Base-by-base conservation (phyloP, 2,888 invertebrate genomes). In the Caenorhabditis sulstoni region DNA sequence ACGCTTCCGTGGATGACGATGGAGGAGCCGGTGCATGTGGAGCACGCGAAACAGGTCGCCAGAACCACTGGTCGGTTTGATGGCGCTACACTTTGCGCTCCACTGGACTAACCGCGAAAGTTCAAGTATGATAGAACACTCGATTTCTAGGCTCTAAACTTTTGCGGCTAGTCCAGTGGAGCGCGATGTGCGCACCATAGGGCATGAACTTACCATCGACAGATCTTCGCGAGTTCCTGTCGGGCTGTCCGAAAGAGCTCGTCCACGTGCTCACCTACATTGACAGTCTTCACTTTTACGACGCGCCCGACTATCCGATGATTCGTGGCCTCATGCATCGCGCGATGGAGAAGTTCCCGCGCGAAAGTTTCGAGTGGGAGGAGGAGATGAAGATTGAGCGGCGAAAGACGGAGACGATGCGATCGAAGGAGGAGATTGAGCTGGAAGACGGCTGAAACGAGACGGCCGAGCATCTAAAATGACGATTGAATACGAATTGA, bases 171-270 rank as follows among this genome's bases (percentile, higher is more conserved):
- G n/a, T n/a, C n/a, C n/a, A n/a, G n/a, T n/a, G n/a, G n/a, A n/a
- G n/a, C n/a, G n/a, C n/a, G n/a, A n/a, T n/a, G n/a, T n/a, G n/a
- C n/a, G n/a, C n/a, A n/a, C n/a, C n/a, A n/a, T n/a, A n/a, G n/a
- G n/a, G n/a, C n/a, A n/a, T n/a, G n/a, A n/a, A n/a, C n/a, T n/a
- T n/a, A n/a, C n/a, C n/a, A n/a, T n/a, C n/a, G n/a, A 70, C 74
- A 61, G 78, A 64, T 22, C 55, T 79, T 20, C 59, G 53, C 8
- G 82, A 85, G 44, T 79, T 87, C 18, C 75, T 86, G 22, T 83
- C 83, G 29, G 85, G 86, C 16, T 87, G 87, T 62, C 87, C 87
- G 12, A 83, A 83, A 59, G 81, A 87, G 58, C 80, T 85, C 57
- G 58, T 86, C 18, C 78, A 86, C 41, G 68, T 79, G 23, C 53